Evolutionary conservation across 2,888 invertebrate genomes (phyloP).

Genomic region (Spicauda simplicius): DNA sequence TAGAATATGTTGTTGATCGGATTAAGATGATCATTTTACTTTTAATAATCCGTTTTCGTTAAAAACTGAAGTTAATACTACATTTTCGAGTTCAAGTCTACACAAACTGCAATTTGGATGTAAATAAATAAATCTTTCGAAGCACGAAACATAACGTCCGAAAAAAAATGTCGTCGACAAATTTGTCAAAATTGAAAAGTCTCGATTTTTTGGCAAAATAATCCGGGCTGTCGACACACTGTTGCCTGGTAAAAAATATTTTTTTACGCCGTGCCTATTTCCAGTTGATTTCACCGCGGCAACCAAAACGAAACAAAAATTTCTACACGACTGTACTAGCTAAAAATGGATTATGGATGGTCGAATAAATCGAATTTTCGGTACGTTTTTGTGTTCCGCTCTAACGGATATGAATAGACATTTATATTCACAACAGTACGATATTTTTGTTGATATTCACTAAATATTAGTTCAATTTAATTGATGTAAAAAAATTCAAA

Average conservation of each 20-base stretch:
- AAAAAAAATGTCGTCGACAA: constrained; percentile 9
- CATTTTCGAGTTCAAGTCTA: too few relatives aligned
- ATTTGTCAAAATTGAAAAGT: constrained; percentile 27
- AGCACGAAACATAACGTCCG: neutral
- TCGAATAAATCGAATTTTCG: constrained; percentile 32
- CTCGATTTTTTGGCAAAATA: constrained; percentile 21
- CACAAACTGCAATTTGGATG: too few relatives aligned
- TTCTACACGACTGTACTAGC: constrained; percentile 27
- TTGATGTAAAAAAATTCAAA: neutral
- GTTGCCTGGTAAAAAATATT: constrained; percentile 26
- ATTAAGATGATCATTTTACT: too few relatives aligned
- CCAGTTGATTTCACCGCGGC: constrained; percentile 32
- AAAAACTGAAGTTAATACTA: too few relatives aligned
- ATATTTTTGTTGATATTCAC: constrained; percentile 3
- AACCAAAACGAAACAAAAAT: constrained; percentile 31
- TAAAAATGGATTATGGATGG: constrained; percentile 36
- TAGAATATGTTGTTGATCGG: too few relatives aligned
- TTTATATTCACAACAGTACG: constrained; percentile 17
- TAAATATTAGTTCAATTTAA: constrained; percentile 9
- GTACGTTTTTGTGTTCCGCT: constrained; percentile 29
- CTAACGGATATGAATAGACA: constrained; percentile 24
- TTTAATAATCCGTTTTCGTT: too few relatives aligned
- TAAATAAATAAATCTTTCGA: constrained; percentile 11
- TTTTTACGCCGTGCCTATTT: constrained; percentile 27
- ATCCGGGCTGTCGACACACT: constrained; percentile 19